A percentile compares a stretch with the other conserved stretches of the same genome.
Evolutionary conservation across 2,113 vertebrate species (phyloP).

Genomic region (Syrmaticus mikado): DNA sequence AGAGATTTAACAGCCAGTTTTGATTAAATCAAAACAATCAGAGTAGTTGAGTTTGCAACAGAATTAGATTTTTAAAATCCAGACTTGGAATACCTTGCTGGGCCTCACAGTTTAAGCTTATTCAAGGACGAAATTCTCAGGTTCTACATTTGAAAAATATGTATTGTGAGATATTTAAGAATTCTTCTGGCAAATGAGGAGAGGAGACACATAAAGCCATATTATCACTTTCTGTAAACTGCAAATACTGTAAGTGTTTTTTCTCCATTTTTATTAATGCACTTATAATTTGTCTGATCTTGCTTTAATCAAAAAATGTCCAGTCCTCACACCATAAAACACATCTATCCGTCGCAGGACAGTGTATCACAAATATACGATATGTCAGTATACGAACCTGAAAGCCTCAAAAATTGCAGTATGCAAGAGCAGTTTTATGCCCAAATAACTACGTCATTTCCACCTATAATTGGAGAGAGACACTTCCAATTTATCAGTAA

Average conservation of each 20-base stretch:
- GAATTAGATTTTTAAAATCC: constrained; percentile 37
- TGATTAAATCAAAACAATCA: constrained; percentile 72
- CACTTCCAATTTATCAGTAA: background rate
- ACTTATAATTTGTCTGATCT: background rate
- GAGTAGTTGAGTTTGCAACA: constrained; percentile 52
- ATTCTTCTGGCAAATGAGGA: background rate
- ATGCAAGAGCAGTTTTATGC: background rate
- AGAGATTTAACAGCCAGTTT: constrained; percentile 66
- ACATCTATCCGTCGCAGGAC: background rate
- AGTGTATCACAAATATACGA: background rate
- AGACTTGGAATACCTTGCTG: constrained; percentile 29
- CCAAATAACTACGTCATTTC: background rate
- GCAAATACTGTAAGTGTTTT: background rate
- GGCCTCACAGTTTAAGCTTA: constrained; percentile 33
- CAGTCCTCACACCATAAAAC: background rate
- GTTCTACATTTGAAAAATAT: constrained; percentile 35
- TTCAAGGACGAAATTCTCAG: constrained; percentile 23
- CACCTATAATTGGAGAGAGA: background rate
- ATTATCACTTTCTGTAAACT: background rate
- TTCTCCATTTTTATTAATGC: background rate
- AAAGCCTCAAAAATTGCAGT: background rate
- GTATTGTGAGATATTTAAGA: background rate
- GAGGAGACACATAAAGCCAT: background rate
- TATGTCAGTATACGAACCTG: background rate
- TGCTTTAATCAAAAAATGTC: background rate